phyloP scores from a whole-genome alignment of 2,113 vertebrate genomes.

The Triplophysa rosa region DNA sequence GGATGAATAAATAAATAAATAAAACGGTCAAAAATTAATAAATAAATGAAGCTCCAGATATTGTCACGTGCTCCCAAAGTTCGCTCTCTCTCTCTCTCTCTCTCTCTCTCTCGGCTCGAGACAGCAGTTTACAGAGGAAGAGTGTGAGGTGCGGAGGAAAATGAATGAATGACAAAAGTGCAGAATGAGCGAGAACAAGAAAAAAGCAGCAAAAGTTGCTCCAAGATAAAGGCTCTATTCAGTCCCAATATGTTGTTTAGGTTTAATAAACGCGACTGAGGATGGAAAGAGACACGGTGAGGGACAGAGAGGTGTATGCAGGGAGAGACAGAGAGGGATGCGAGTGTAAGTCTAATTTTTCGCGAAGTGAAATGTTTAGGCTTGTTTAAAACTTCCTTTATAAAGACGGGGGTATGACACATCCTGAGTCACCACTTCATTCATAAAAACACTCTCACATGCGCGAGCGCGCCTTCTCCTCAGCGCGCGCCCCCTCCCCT shows the following conservation, averaged over 20 bases:
- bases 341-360: constrained; percentile 80
- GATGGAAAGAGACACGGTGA: constrained; percentile 53
- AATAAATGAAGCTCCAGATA: constrained; percentile 71
- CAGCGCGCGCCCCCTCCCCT: constrained; percentile 57
- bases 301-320: constrained; percentile 60
- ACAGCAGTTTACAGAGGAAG: constrained; percentile 59
- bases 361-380: constrained; percentile 84
- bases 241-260: constrained; percentile 59
- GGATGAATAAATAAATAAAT: constrained; percentile 56
- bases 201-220: constrained; percentile 38
- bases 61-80: constrained; percentile 73
- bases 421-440: constrained; percentile 82
- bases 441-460: constrained; percentile 77
- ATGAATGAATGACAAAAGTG: constrained; percentile 59
- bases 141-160: constrained; percentile 54
- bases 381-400: constrained; percentile 87
- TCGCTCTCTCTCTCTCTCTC: constrained; percentile 56
- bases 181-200: constrained; percentile 42
- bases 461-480: constrained; percentile 47
- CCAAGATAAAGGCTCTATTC: constrained; percentile 52
- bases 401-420: constrained; percentile 84
- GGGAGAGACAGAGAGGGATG: constrained; percentile 69
- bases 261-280: constrained; percentile 43
- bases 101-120: constrained; percentile 42
- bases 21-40: constrained; percentile 62